phyloP scores from a whole-genome alignment of 2,888 invertebrate species.

The Melanotus villosus region DNA sequence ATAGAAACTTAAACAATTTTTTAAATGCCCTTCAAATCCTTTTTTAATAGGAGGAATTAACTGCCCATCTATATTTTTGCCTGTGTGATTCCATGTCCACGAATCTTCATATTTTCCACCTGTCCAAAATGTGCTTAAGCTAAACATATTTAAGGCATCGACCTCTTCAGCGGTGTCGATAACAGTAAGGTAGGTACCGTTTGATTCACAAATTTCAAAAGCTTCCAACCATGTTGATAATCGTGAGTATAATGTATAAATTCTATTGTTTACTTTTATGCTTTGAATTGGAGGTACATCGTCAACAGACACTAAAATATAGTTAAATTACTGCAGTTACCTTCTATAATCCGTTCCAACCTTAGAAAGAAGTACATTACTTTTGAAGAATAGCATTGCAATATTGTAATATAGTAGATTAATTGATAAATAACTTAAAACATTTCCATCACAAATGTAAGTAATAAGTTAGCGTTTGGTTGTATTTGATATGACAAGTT shows the following conservation, averaged over 20 bases:
- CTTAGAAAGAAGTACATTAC: too few relatives aligned
- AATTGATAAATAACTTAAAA: too few relatives aligned
- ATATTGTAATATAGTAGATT: too few relatives aligned
- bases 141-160: neutral
- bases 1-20: slow-evolving; percentile 4
- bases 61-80: neutral
- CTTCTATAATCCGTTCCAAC: too few relatives aligned
- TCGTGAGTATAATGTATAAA: neutral
- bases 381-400: too few relatives aligned
- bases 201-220: neutral
- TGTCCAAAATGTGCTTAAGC: neutral
- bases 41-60: neutral
- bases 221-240: slow-evolving; percentile 2
- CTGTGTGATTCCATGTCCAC: slow-evolving; percentile 7
- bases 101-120: neutral
- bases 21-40: too few relatives aligned
- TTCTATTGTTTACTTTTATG: neutral
- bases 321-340: neutral
- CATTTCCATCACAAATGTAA: too few relatives aligned
- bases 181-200: neutral
- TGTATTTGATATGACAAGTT: too few relatives aligned
- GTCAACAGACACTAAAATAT: neutral
- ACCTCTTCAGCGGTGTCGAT: neutral
- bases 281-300: neutral
- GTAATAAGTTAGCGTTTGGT: too few relatives aligned